These are phyloP conservation scores for Leucoraja ocellata DNA, from an alignment of 2,797 vertebrate species.

Conservation along the genomic window DNA sequence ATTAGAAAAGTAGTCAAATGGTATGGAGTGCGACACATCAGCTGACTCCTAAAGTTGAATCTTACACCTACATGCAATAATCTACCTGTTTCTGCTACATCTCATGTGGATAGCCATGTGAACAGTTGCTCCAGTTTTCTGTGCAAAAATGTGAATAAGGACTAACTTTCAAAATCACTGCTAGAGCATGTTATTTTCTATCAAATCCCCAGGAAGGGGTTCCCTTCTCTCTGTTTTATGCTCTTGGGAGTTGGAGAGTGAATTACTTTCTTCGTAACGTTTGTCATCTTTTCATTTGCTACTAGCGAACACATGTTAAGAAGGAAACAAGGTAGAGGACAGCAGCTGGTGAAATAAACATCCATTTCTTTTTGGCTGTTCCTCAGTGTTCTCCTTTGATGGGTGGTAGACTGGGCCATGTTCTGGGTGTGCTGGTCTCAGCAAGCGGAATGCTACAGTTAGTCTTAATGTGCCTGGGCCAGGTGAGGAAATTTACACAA, in stretches of 20 bases:
- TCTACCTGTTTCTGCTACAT: constrained; percentile 33
- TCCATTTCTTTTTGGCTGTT: not conserved
- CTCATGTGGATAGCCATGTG: constrained; percentile 21
- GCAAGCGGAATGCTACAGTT: not conserved
- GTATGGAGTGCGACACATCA: constrained; percentile 30
- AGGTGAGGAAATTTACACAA: not conserved
- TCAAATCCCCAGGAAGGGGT: not conserved
- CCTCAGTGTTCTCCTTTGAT: no score
- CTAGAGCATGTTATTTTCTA: not conserved
- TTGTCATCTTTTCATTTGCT: not conserved
- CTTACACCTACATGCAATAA: constrained; percentile 8
- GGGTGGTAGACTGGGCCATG: not conserved
- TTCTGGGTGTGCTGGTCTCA: not conserved
- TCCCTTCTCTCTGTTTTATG: not conserved
- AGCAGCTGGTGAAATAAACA: not conserved
- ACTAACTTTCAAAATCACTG: not conserved
- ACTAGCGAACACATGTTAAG: no score
- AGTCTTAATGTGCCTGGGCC: not conserved
- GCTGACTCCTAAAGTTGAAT: constrained; percentile 28
- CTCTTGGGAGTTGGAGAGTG: not conserved
- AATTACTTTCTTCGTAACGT: not conserved
- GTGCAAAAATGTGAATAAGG: not conserved
- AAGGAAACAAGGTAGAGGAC: not conserved
- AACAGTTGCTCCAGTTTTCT: not conserved
- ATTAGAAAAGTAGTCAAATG: constrained; percentile 36